Percentiles rank a stretch among this genome's conserved stretches.
These are phyloP conservation scores for Lepisosteus oculatus DNA, from an alignment of 2,113 vertebrate genomes.

Conservation along the genomic window DNA sequence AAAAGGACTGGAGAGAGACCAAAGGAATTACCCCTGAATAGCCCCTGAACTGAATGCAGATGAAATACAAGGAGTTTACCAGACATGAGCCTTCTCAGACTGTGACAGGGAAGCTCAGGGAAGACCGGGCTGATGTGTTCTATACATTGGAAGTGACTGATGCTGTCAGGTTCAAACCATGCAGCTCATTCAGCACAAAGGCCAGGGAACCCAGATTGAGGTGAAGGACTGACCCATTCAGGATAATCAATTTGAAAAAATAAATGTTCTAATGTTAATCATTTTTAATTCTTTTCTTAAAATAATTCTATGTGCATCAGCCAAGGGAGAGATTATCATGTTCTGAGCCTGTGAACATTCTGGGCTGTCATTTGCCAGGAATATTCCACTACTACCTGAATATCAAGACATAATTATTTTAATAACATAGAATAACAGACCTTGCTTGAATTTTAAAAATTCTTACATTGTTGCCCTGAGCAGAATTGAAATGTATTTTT, in stretches of 20 bases:
- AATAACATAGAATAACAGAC: too few relatives aligned
- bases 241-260: background rate
- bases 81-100: background rate
- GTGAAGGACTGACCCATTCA: background rate
- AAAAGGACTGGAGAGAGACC: background rate
- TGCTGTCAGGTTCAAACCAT: background rate
- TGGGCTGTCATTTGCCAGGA: too few relatives aligned
- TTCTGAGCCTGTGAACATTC: too few relatives aligned
- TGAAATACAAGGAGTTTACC: slow-evolving; percentile 10
- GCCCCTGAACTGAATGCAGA: background rate
- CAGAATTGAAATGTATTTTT: too few relatives aligned
- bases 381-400: too few relatives aligned
- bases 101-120: background rate
- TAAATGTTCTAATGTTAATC: background rate
- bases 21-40: too few relatives aligned
- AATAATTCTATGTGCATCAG: too few relatives aligned
- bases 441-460: too few relatives aligned
- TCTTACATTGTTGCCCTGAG: too few relatives aligned
- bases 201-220: background rate
- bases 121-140: background rate
- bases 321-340: too few relatives aligned
- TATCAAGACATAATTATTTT: too few relatives aligned
- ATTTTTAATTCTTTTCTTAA: background rate
- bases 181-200: background rate
- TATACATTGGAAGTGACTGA: too few relatives aligned